Conservation (phyloP, 2,113 vertebrate genomes). For the Porphyrio hochstetteri region DNA sequence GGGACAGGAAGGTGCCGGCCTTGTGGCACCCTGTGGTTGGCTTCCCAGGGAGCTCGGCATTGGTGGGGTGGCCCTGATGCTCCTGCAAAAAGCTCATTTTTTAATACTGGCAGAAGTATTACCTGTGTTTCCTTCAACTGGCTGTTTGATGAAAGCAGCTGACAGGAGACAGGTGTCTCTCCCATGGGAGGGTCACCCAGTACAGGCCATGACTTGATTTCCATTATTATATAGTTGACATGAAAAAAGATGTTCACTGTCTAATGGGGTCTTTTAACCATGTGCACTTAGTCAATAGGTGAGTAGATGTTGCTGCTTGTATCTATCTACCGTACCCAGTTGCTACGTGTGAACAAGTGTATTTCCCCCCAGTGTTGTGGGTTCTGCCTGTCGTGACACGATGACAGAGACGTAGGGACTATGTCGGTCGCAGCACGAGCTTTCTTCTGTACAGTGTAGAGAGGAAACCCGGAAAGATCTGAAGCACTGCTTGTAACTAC, state of each 20-base stretch:
- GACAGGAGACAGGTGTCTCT: neutral
- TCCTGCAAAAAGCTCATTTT: neutral
- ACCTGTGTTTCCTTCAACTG: neutral
- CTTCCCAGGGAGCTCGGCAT: fast-evolving
- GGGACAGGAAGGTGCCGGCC: neutral
- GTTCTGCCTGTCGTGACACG: conserved; percentile 49
- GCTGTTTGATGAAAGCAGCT: neutral
- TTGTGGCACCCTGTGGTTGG: neutral
- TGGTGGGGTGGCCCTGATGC: fast-evolving
- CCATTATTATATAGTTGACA: neutral
- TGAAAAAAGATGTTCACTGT: neutral
- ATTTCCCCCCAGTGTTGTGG: conserved; percentile 57
- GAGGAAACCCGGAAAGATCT: conserved; percentile 3
- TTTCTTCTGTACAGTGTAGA: conserved; percentile 47
- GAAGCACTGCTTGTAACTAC: conserved; percentile 62
- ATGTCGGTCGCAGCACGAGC: neutral
- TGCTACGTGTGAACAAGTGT: conserved; percentile 67
- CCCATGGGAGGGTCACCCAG: neutral
- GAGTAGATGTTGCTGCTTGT: conserved; percentile 72
- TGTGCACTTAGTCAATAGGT: conserved; percentile 69
- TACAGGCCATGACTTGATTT: neutral
- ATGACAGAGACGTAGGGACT: conserved; percentile 26
- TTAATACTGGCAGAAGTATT: neutral
- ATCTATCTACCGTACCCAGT: conserved; percentile 61
- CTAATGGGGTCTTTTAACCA: conserved; percentile 29